Evolutionary conservation across 2,797 vertebrate genomes (phyloP), one percentile per base, ranked within the genome.

Genomic region (Tokudaia tokunoshimensis): DNA sequence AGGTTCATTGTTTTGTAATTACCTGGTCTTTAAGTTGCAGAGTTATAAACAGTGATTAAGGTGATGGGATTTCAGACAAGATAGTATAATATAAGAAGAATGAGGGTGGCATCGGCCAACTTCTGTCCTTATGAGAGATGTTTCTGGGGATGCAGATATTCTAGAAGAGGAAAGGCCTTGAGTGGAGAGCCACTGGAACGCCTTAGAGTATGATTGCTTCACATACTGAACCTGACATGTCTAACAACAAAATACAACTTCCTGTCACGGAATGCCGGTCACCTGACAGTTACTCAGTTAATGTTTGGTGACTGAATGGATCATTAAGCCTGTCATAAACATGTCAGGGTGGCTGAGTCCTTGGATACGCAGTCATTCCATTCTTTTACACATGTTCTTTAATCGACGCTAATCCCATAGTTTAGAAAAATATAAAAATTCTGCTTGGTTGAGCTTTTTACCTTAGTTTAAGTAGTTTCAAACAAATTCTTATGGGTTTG

Each of bases 1-100:
- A 90, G 52, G n/a, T 72, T 89, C 79, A 8, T 86, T 91, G 44
- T 50, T 13, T 83, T 93, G 1, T 90, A 91, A 94, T 95, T 94
- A 47, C 55, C 78, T 91, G 41, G 29, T 75, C 85, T 87, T 93
- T 96, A 90, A 94, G 50, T 93, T 93, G 92, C 87, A 67, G 80
- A 37, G 84, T 93, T 31, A 91, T 95, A 86, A 96, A 65, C 29
- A 79, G 31, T 90, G 89, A 90, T 96, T 96, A 90, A 81, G 41
- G 20, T 96, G 67, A 82, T 80, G 79, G 90, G 92, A 95, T 92
- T 95, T 94, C 84, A 92, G 81, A 72, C 47, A 61, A 83, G 50
- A 87, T 70, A 31, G 78, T 89, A 6, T 79, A 67, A n/a, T 86
- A n/a, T 12, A 67, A 47, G 47, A 96, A 95, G n/a, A 95, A 93